Percentiles rank a stretch among this genome's conserved stretches.
These are phyloP conservation scores for Catalaphyllia jardinei DNA, from an alignment of 64 coral and sea anemone genomes.

Conservation along the genomic window DNA sequence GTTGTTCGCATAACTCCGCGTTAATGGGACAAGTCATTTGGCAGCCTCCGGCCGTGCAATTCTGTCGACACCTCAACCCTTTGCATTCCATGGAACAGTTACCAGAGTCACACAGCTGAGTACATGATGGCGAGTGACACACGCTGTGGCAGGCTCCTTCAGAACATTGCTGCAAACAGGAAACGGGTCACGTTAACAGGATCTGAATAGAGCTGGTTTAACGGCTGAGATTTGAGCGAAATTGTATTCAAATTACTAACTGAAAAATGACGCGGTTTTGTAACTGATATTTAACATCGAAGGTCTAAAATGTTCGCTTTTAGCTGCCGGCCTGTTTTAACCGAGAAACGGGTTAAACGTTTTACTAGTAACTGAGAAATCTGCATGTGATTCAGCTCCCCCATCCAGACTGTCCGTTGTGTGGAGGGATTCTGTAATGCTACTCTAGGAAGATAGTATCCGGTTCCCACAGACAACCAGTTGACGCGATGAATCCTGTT, in stretches of 20 bases:
- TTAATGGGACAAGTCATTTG: conserved; percentile 43
- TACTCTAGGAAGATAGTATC: too few species aligned
- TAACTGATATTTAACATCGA: too few species aligned
- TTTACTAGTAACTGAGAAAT: too few species aligned
- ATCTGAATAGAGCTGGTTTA: not conserved
- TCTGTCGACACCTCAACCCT: conserved; percentile 49
- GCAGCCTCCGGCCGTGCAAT: conserved; percentile 61
- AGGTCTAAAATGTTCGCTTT: too few species aligned
- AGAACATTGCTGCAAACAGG: conserved; percentile 6
- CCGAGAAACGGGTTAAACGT: too few species aligned
- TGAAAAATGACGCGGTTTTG: too few species aligned
- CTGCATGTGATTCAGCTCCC: too few species aligned
- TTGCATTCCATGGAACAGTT: conserved; percentile 68
- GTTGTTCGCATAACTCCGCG: conserved; percentile 35
- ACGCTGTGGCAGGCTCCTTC: conserved; percentile 38
- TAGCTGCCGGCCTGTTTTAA: too few species aligned
- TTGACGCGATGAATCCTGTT: too few species aligned
- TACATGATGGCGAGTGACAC: conserved; percentile 44
- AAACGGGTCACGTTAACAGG: not conserved
- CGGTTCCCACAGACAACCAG: too few species aligned
- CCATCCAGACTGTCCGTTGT: too few species aligned
- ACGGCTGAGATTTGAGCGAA: not conserved
- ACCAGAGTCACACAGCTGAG: conserved; percentile 49
- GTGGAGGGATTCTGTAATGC: too few species aligned
- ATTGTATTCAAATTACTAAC: not conserved